phyloP scores from a whole-genome alignment of 2,113 vertebrate species.

The Prietella phreatophila region DNA sequence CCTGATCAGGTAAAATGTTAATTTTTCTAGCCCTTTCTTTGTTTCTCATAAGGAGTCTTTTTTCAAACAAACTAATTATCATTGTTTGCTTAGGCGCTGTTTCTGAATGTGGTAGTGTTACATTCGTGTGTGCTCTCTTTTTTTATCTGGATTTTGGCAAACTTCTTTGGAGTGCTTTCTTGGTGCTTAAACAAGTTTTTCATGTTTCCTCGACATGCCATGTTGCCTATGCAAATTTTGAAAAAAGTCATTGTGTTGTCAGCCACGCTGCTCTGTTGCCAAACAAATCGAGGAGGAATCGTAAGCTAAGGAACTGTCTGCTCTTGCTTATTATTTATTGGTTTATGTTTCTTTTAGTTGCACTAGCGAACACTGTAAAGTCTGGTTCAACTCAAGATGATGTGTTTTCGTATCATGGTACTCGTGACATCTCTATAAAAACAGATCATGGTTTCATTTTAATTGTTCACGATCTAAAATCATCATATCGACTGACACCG shows the following conservation, averaged over 20 bases:
- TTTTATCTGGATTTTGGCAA: not conserved
- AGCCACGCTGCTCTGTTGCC: no score
- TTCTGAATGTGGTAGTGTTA: not conserved
- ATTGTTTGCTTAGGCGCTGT: not conserved
- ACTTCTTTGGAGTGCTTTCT: not conserved
- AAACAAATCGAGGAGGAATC: no score
- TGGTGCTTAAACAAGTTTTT: not conserved
- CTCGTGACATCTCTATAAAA: not conserved
- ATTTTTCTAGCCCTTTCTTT: not conserved
- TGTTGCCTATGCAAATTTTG: not conserved
- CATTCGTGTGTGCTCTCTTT: not conserved
- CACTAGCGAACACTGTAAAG: no score
- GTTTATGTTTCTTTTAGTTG: no score
- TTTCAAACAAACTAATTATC: not conserved
- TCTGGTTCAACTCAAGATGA: no score
- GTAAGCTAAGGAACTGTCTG: no score
- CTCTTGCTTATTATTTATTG: no score
- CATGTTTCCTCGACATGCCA: not conserved
- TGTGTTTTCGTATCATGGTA: not conserved
- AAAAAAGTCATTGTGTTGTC: not conserved
- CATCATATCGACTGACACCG: not conserved
- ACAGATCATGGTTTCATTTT: not conserved
- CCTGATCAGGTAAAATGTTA: not conserved
- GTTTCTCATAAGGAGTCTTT: not conserved
- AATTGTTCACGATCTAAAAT: not conserved